These are phyloP conservation scores for Drosophila fuyamai DNA, from an alignment of 1,140 invertebrate genomes.

Conservation along the genomic window DNA sequence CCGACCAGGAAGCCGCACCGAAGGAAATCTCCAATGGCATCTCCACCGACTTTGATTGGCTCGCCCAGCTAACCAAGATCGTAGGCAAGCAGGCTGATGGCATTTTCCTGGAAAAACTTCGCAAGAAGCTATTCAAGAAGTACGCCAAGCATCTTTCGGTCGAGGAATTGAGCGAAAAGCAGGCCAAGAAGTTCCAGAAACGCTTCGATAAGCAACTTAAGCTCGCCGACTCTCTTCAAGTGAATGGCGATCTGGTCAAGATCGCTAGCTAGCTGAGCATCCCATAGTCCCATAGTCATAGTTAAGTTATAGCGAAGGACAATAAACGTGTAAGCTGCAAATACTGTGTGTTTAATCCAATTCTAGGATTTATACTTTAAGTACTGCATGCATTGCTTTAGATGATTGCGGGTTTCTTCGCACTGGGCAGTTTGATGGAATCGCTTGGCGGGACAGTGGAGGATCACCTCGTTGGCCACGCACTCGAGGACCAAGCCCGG, in stretches of 20 bases:
- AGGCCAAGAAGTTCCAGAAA: slow-evolving; percentile 75
- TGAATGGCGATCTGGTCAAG: slow-evolving; percentile 71
- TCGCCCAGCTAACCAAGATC: slow-evolving; percentile 44
- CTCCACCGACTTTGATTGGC: slow-evolving; percentile 67
- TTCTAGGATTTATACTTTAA: slow-evolving; percentile 45
- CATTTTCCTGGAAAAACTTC: slow-evolving; percentile 84
- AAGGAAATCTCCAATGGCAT: slow-evolving; percentile 1
- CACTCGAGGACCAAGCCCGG: slow-evolving; percentile 64
- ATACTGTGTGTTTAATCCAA: neutral
- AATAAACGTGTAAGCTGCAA: slow-evolving; percentile 67
- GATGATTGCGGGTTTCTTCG: slow-evolving; percentile 31
- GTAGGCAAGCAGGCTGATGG: slow-evolving; percentile 66
- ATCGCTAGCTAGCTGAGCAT: slow-evolving; percentile 14
- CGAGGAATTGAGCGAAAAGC: slow-evolving; percentile 66
- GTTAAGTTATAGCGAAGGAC: slow-evolving; percentile 40
- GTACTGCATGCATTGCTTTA: slow-evolving; percentile 45
- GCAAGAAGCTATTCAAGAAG: slow-evolving; percentile 86
- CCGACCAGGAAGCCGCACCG: slow-evolving; percentile 63
- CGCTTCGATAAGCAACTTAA: slow-evolving; percentile 75
- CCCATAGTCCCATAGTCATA: slow-evolving; percentile 20
- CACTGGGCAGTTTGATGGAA: slow-evolving; percentile 54
- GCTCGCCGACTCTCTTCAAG: slow-evolving; percentile 50
- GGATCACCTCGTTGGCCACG: slow-evolving; percentile 67
- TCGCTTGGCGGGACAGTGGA: slow-evolving; percentile 49
- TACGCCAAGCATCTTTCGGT: slow-evolving; percentile 84